Percentiles rank a stretch among this genome's conserved stretches.
phyloP scores from a whole-genome alignment of 1,140 invertebrate species.

The Drosophila nannoptera region DNA sequence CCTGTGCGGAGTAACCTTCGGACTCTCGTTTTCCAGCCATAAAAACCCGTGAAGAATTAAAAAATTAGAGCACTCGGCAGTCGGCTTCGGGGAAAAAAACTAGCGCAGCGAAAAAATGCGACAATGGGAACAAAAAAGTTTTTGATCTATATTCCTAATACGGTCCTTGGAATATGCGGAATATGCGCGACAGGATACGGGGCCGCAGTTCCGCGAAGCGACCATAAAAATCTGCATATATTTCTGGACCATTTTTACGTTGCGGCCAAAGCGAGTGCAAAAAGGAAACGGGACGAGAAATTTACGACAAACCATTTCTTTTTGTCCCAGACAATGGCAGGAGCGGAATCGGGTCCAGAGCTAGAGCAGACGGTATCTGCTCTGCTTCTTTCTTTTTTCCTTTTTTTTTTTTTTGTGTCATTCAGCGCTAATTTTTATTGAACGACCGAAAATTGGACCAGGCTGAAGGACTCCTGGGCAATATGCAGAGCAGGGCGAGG shows the following conservation, averaged over 20 bases:
- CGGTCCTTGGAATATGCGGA: slow-evolving; percentile 28
- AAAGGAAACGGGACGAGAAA: no score
- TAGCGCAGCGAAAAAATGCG: slow-evolving; percentile 67
- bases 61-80: slow-evolving; percentile 70
- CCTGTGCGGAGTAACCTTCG: slow-evolving; percentile 49
- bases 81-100: slow-evolving; percentile 69
- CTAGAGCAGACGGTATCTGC: no score
- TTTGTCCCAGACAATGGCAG: no score
- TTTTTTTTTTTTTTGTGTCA: no score
- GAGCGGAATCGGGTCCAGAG: no score
- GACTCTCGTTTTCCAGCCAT: slow-evolving; percentile 26
- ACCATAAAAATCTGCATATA: slow-evolving; percentile 72
- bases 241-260: slow-evolving; percentile 31
- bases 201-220: slow-evolving; percentile 46
- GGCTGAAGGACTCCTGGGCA: no score
- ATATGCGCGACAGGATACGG: slow-evolving; percentile 57
- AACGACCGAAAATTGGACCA: no score
- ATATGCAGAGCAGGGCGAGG: no score
- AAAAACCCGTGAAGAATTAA: slow-evolving; percentile 72
- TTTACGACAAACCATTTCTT: no score
- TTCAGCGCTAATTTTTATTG: no score
- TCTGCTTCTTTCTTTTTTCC: no score
- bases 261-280: not conserved
- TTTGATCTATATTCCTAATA: slow-evolving; percentile 74
- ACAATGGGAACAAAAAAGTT: slow-evolving; percentile 73